Base-by-base conservation (phyloP, 2,888 invertebrate genomes). In the Epistrophe grossulariae region DNA sequence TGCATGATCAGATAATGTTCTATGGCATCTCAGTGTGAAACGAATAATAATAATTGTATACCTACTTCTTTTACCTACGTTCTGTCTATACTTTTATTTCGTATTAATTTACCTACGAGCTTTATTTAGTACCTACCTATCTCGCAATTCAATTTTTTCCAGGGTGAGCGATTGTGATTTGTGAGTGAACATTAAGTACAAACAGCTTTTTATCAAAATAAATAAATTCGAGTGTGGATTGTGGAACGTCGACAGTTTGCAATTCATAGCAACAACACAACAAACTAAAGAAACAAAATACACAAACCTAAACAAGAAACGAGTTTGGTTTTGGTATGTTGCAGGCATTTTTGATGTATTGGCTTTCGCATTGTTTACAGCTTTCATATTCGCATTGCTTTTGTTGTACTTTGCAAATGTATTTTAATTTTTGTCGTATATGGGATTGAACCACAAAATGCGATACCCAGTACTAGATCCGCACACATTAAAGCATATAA, bases 161-260 rank as follows among this genome's bases (percentile, higher is more conserved):
- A 31, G 31, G 31, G 35, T 38, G 35, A 38, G 10, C 10, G 35
- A 38, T 9, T 38, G 10, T 40, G 40, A 3, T 10, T 31, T 31
- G 31, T 31, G 13, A 40, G 9, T 43, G 43, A 45, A 2, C 15
- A n/a, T 5, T 11, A 11, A 38, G 45, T 45, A 7, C 15, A 62
- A 10, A 52, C 24, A 79, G 62, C 79, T 64, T 71, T 71, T 24
- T n/a, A 45, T 17, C 60, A 62, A 43, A 57, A 19, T 71, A 52
- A 62, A 48, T 31, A 17, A 48, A 40, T 43, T 45, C 13, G 52
- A 82, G 71, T 89, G 89, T 91, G 91, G 91, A 91, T 89, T 91
- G 92, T 92, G 92, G 92, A 92, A 91, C 91, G 91, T 89, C 91
- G 91, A 90, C 91, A 88, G 89, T 89, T 89, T 79, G 77, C 76